Evolutionary conservation across 2,797 vertebrate species (phyloP), one percentile per base, ranked within the genome.

Genomic region (Argya squamiceps): DNA sequence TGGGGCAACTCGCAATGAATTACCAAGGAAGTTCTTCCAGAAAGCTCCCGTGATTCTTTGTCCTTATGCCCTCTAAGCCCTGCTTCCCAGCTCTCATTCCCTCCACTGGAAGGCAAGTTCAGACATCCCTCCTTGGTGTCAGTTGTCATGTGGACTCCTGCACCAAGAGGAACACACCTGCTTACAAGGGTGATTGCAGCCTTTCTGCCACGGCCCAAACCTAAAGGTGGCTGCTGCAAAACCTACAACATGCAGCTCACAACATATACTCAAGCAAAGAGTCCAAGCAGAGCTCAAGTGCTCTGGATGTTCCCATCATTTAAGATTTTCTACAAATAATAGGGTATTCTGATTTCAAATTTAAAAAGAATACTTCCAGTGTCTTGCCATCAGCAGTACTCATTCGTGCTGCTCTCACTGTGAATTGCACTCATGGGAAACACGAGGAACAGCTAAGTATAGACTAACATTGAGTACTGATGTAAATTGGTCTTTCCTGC

Each of bases 371-470:
- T 5, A 34, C 32, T 39, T 77, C 30, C 34, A 58, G 18, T 43
- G 55, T 15, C 41, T 84, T 81, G 34, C 37, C 70, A 80, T 21
- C 44, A 77, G 55, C 67, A 83, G 34, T 12, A 37, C 46, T 80
- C 24, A 8, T 50, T 88, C 29, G 44, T 74, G 44, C 49, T 88
- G 49, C 71, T 67, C 41, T 87, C 84, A 17, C 49, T 41, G 52
- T 13, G 43, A 52, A 88, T 8, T 83, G 60, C 64, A 56, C 79
- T 87, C 93, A 74, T 70, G 92, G 93, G 88, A 95, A 94, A 89
- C 49, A 71, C 44, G 64, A 83, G 75, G 71, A 96, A 92, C 71
- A 93, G 81, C 91, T 77, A 93, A 95, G 68, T 75, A 88, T 62
- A 91, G 91, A 80, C 60, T 36, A 62, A 58, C 29, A 71, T 52